These are phyloP conservation scores for Dinocampus coccinellae DNA, from an alignment of 2,888 invertebrate species.

Conservation along the genomic window DNA sequence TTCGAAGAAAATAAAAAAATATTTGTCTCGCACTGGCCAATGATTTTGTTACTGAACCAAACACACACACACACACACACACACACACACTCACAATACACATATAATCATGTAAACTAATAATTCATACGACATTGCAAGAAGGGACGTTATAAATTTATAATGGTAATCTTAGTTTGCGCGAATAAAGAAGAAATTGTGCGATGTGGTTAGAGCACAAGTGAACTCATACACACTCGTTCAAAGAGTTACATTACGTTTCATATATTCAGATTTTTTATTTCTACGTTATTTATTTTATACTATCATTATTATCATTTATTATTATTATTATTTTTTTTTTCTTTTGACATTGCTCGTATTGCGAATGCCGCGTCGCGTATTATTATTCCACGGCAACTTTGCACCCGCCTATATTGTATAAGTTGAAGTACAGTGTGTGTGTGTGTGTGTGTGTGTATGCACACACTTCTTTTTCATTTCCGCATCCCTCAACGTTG, in stretches of 20 bases:
- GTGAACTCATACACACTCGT: slow-evolving; percentile 43
- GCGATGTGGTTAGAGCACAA: background rate
- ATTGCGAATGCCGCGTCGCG: slow-evolving; percentile 55
- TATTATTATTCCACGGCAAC: slow-evolving; percentile 68
- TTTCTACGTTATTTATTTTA: slow-evolving; percentile 31
- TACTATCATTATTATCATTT: no score
- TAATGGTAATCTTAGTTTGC: background rate
- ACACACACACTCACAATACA: no score
- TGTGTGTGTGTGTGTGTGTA: no score
- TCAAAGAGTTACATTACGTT: slow-evolving; percentile 59
- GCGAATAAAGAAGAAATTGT: background rate
- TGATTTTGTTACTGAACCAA: background rate
- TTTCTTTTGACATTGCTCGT: no score
- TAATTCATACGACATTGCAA: no score
- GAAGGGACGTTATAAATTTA: background rate
- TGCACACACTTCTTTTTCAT: slow-evolving; percentile 29
- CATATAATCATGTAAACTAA: no score
- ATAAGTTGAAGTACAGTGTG: no score
- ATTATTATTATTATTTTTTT: no score
- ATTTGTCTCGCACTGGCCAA: background rate
- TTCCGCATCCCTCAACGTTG: slow-evolving; percentile 41
- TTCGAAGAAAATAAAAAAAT: background rate
- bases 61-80: no score
- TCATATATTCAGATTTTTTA: slow-evolving; percentile 68
- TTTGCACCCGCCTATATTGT: slow-evolving; percentile 58